Evolutionary conservation across 1,140 invertebrate species (phyloP), one percentile per base, ranked within the genome.

Genomic region (Pseudomyrmex sp.): DNA sequence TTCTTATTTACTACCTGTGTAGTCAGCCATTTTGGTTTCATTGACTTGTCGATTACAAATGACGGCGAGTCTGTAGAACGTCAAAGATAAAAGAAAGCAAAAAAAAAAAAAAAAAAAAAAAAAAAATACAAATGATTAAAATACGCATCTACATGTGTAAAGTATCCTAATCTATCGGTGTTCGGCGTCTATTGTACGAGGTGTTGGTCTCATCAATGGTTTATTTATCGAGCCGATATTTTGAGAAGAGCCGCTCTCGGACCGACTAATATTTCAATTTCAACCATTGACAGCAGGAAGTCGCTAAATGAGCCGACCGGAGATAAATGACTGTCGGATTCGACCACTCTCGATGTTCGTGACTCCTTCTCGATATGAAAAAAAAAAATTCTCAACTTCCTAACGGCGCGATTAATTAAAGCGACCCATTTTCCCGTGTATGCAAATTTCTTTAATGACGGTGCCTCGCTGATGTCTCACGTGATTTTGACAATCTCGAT

Each of bases 271-370:
- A 85, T 75, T 75, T 86, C 58, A 86, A 85, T 75, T 75, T 86
- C 58, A 86, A 73, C 1, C n/a, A 68, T 74, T 13, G 84, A 85
- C 85, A 86, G 63, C 50, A 86, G 83, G 85, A 86, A 86, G 70
- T 86, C 69, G 68, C 54, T 54, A 56, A 2, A 1, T 9, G 50
- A 26, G 35, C 48, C 54, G 63, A 15, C n/a, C 15, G 35, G n/a
- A 82, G 63, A 73, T 63, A 23, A 85, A 85, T 66, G 75, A 79
- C 80, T 52, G 35, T 76, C 50, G 66, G 44, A 66, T 84, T 15
- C 26, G 58, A 52, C 9, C 10, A 20, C 58, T 62, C 35, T 52
- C 52, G 56, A 50, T n/a, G 15, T 61, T 73, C 44, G 15, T 72
- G 66, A 48, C 15, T 72, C n/a, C 20, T 61, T 61, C 44, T 66